Base-by-base conservation (phyloP, 2,888 invertebrate genomes). In the Drosophila niveifrons region DNA sequence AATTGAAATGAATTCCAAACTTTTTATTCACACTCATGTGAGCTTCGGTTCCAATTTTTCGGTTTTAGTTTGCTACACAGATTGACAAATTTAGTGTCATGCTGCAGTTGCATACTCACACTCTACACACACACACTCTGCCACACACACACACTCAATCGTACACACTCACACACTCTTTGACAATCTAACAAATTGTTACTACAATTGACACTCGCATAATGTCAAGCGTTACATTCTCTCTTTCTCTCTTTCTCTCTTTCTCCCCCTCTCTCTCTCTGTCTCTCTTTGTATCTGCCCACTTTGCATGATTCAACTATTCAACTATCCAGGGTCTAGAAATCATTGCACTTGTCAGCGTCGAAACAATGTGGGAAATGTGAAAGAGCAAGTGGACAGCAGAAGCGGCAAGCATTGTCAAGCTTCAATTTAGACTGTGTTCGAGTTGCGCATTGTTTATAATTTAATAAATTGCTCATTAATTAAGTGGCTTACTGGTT, bases 401-500 rank as follows among this genome's bases (percentile, higher is more conserved):
- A n/a, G 23, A 53, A 52, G 39, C 47, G 47, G 31, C 74, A 78
- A 41, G 31, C 74, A 78, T 71, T 73, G 58, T 64, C 47, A 62
- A 63, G 72, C 65, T 23, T 74, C 86, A 69, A 83, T 83, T 82
- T 69, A 68, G 68, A 74, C 72, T 80, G 73, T 69, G 50, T 57
- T 28, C 17, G 63, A 47, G 52, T 48, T 66, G 58, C 48, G 75
- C 70, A 82, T 82, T 82, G 82, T 83, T 83, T 88, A 85, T 88
- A 85, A 83, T 88, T 83, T 79, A 85, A 88, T 83, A 72, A 88
- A 83, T 85, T 85, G 70, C 88, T 88, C 86, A 83, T 83, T 83
- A 85, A 85, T 82, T 88, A 75, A 88, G 88, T 71, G 86, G 66
- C 75, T 70, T 70, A 78, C 66, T 56, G 63, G 1, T 53, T 50